A percentile compares a stretch with the other conserved stretches of the same genome.
phyloP scores from a whole-genome alignment of 2,888 invertebrate genomes.

The Ethmia dodecea region DNA sequence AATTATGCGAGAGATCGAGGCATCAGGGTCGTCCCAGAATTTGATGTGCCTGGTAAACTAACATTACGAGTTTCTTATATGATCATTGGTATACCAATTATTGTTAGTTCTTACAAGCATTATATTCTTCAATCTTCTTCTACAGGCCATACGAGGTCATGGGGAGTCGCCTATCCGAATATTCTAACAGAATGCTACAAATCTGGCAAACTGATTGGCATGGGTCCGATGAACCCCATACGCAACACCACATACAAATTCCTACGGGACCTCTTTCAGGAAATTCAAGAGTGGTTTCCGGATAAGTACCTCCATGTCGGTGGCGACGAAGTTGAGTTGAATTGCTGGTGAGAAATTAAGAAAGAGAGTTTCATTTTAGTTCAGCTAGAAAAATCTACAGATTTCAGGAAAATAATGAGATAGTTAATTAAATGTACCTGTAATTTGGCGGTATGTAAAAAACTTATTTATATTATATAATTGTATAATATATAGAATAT shows the following conservation, averaged over 20 bases:
- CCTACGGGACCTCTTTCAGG: constrained; percentile 81
- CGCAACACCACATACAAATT: constrained; percentile 81
- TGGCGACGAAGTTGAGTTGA: constrained; percentile 92
- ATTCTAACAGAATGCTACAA: constrained; percentile 85
- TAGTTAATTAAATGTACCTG: no score
- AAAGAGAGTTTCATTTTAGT: neutral
- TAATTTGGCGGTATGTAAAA: no score
- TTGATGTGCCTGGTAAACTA: constrained; percentile 89
- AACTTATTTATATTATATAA: no score
- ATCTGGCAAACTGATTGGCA: constrained; percentile 44
- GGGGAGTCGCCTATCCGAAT: constrained; percentile 87
- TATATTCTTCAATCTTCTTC: no score
- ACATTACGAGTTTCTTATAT: no score
- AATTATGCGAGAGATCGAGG: constrained; percentile 88
- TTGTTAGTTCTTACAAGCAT: no score
- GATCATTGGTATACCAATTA: no score
- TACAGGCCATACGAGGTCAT: constrained; percentile 86
- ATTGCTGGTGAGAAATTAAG: constrained; percentile 90
- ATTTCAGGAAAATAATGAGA: no score
- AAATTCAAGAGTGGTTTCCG: constrained; percentile 83
- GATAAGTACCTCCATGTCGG: constrained; percentile 94
- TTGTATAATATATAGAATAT: no score
- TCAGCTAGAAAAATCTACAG: no score
- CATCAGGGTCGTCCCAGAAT: constrained; percentile 92
- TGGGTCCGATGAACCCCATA: constrained; percentile 90